These are phyloP conservation scores for Hemaris fuciformis DNA, from an alignment of 2,888 invertebrate genomes.

Conservation along the genomic window DNA sequence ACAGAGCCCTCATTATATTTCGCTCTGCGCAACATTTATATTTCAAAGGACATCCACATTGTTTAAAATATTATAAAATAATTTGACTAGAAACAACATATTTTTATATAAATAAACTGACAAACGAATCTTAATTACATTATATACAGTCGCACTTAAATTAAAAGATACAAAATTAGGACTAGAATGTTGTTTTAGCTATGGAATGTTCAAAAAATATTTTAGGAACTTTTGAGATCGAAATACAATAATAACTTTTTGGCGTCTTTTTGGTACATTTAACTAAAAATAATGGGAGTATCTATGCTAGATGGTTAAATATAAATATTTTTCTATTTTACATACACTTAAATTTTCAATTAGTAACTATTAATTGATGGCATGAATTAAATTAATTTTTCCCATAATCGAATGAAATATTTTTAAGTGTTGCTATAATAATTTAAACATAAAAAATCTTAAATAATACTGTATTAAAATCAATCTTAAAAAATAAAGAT, in stretches of 20 bases:
- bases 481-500: not conserved
- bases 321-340: not conserved
- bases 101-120: constrained; percentile 46
- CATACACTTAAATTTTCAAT: not conserved
- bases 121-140: constrained; percentile 52
- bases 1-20: constrained; percentile 8
- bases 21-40: constrained; percentile 24
- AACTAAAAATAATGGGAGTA: not conserved
- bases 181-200: constrained; percentile 19
- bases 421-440: not conserved
- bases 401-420: not conserved
- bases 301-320: not conserved
- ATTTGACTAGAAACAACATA: constrained; percentile 79
- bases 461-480: not conserved
- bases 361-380: not conserved
- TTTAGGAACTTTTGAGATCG: constrained; percentile 10
- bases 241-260: not conserved
- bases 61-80: constrained; percentile 64
- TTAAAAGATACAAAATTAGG: constrained; percentile 9
- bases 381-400: not conserved
- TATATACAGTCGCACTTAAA: constrained; percentile 71
- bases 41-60: constrained; percentile 47
- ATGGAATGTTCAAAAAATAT: constrained; percentile 1
- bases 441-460: not conserved
- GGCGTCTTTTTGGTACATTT: not conserved